Conservation (phyloP, 2,797 vertebrate genomes). For the Cygnus olor region DNA sequence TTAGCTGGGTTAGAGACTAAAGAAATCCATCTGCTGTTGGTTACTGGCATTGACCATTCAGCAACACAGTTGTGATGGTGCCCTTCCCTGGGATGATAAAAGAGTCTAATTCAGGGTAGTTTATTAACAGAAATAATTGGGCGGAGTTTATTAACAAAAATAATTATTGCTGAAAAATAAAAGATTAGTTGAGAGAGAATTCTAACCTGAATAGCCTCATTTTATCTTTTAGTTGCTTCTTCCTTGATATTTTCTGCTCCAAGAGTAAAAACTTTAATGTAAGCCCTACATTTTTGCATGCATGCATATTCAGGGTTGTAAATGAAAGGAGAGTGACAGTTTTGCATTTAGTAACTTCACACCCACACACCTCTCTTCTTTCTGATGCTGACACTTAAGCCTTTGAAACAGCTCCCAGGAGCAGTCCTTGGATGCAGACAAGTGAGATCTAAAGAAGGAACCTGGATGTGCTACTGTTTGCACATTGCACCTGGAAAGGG, state of each 20-base stretch:
- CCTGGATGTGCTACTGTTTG: slow-evolving; percentile 57
- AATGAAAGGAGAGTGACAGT: slow-evolving; percentile 78
- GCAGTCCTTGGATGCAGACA: slow-evolving; percentile 61
- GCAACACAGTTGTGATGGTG: background rate
- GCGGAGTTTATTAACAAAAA: slow-evolving; percentile 40
- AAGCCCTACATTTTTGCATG: slow-evolving; percentile 70
- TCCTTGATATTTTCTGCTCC: slow-evolving; percentile 53
- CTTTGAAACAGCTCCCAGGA: slow-evolving; percentile 76
- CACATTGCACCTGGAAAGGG: slow-evolving; percentile 59
- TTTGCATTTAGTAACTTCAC: slow-evolving; percentile 78
- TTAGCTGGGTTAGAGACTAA: background rate
- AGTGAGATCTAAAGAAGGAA: slow-evolving; percentile 70
- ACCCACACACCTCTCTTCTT: slow-evolving; percentile 73
- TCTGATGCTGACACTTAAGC: slow-evolving; percentile 76
- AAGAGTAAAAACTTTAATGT: slow-evolving; percentile 70
- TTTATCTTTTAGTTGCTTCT: slow-evolving; percentile 32
- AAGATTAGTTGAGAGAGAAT: slow-evolving; percentile 26
- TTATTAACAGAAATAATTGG: slow-evolving; percentile 43
- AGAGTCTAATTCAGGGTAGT: background rate
- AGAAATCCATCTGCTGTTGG: background rate
- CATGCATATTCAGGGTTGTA: slow-evolving; percentile 78
- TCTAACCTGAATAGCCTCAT: slow-evolving; percentile 31
- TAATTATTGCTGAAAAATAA: slow-evolving; percentile 39
- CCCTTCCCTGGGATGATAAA: background rate
- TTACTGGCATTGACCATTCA: background rate